These are phyloP conservation scores for Pemphigus obesinymphae DNA, from an alignment of 1,140 invertebrate species.

Conservation along the genomic window DNA sequence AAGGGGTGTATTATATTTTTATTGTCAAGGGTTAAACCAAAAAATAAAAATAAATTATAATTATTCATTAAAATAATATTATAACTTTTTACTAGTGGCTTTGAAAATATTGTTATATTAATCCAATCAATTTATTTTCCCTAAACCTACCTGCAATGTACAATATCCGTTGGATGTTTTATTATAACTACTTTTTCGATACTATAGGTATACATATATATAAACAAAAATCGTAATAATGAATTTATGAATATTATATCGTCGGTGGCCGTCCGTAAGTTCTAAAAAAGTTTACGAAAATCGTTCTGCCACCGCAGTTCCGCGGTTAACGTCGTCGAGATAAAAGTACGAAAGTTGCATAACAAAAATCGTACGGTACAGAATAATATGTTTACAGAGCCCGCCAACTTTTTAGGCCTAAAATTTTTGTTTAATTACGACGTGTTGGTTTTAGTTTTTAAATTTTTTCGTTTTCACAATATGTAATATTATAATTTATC, in stretches of 20 bases:
- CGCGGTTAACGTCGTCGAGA: background rate
- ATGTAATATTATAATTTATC: background rate
- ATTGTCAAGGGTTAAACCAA: background rate
- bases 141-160: no score
- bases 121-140: no score
- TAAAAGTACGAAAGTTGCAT: background rate
- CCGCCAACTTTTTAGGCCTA: background rate
- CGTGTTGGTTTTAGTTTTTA: background rate
- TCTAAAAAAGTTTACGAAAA: background rate
- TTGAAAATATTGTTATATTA: no score
- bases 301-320: background rate
- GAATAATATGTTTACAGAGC: background rate
- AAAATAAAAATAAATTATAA: no score
- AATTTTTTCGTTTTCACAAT: background rate
- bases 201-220: no score
- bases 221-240: no score
- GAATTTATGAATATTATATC: background rate
- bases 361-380: background rate
- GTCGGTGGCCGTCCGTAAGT: background rate
- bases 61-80: no score
- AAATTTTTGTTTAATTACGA: background rate
- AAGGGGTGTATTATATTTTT: background rate
- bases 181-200: no score
- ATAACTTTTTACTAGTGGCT: no score
- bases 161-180: no score